Base-by-base conservation (phyloP, 2,888 invertebrate species). In the Abrostola tripartita region DNA sequence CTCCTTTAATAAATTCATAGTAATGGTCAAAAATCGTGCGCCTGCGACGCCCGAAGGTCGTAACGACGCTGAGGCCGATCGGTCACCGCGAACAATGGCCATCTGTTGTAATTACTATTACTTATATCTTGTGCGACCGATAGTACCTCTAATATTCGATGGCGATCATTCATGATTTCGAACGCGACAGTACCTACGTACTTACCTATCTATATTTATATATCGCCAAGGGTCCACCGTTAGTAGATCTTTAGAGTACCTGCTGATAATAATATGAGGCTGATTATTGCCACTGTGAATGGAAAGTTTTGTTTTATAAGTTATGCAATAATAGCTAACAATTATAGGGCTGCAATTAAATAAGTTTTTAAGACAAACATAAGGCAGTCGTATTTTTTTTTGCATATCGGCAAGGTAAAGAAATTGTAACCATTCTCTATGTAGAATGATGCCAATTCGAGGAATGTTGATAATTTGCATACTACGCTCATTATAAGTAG, bases 101-200 rank as follows among this genome's bases (percentile, higher is more conserved):
- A 93, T 93, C 94, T 88, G 90, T 92, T 92, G 92, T 94, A 94
- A 93, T 93, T 92, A 92, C 90, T 92, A 90, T 90, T 91, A 90
- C 89, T 90, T 89, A 88, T 83, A 81, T 85, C 86, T 93, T 92
- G 90, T 85, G 92, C 91, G 92, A 93, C 85, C 80, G 89, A 91
- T 90, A 88, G 84, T 81, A 84, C 71, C 70, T 70, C 71, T 75
- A 89, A 88, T 90, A 90, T 80, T 83, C 85, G 86, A 83, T 81
- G 82, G 82, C 85, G 84, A 84, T 85, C 87, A 81, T 84, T 86
- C 83, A 83, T 79, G 58, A 71, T 75, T 62, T 66, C 50, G 59
- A 56, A 53, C 63, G 55, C 60, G 62, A 70, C 53, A 58, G 61
- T 65, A 64, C 64, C n/a, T n/a, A n/a, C n/a, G n/a, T n/a, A n/a